Evolutionary conservation across 2,113 vertebrate genomes (phyloP).

Genomic region (Megaptera novaeangliae): DNA sequence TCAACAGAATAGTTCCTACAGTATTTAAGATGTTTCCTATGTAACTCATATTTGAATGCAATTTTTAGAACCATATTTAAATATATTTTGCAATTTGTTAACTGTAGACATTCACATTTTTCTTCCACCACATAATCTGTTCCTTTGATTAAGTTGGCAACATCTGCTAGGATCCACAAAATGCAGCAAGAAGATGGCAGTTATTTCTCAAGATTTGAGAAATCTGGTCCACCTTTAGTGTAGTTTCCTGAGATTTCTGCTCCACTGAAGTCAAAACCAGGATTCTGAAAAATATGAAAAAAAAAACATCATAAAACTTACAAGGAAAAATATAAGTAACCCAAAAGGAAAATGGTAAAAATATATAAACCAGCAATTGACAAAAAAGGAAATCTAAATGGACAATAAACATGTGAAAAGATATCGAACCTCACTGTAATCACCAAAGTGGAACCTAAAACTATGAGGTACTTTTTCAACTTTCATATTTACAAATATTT

Average conservation of each 20-base stretch:
- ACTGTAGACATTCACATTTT: slow-evolving; percentile 49
- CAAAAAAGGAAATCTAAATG: background rate
- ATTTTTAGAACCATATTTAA: slow-evolving; percentile 48
- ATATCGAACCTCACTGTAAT: background rate
- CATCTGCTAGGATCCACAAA: slow-evolving; percentile 53
- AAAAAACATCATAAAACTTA: background rate
- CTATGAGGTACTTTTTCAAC: background rate
- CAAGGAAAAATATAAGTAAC: background rate
- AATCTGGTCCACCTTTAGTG: slow-evolving; percentile 94
- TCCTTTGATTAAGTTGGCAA: background rate
- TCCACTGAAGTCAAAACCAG: slow-evolving; percentile 98
- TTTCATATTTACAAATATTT: slow-evolving; percentile 1
- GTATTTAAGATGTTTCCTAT: slow-evolving; percentile 30
- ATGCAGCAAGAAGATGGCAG: background rate
- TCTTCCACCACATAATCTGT: slow-evolving; percentile 37
- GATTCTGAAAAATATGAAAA: slow-evolving; percentile 85
- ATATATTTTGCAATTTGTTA: slow-evolving; percentile 44
- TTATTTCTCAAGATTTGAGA: slow-evolving; percentile 89
- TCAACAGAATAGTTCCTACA: background rate
- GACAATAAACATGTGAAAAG: background rate
- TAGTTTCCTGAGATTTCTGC: slow-evolving; percentile 99
- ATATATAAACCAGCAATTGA: background rate
- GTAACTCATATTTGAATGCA: slow-evolving; percentile 54
- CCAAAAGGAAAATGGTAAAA: slow-evolving; percentile 2
- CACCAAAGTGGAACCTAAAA: slow-evolving; percentile 1